Base-by-base conservation (phyloP, 2,888 invertebrate species). In the Glyphotaelius pellucidus region DNA sequence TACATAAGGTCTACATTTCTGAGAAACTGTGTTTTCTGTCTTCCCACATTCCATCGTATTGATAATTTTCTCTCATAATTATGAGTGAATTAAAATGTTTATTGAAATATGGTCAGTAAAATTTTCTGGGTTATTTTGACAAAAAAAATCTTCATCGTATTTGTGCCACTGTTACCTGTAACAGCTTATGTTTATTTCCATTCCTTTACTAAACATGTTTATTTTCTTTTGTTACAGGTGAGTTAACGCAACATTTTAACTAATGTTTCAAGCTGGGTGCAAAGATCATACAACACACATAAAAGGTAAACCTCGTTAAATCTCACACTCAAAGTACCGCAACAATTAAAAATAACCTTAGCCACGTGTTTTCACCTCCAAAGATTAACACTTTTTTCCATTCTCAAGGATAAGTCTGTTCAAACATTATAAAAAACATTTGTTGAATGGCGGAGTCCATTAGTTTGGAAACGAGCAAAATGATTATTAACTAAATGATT, bases 171-270 rank as follows among this genome's bases (percentile, higher is more conserved):
- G 67, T 67, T 5, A 67, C 25, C 25, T 19, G 7, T 67, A n/a
- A 67, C 25, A n/a, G 67, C 67, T 25, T 67, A 25, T 67, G 67
- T 67, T 67, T 67, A 25, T 25, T 0, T 25, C 9, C 9, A 67
- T 67, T n/a, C 25, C 25, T 67, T 67, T 67, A n/a, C 25, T 67
- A n/a, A 67, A 7, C 1, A n/a, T 67, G 67, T 67, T 25, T 67
- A 9, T 67, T 67, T 67, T 25, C 52, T 84, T 81, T 84, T 84
- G 35, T 84, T 84, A 35, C 84, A 84, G 84, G 84, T 84, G 38
- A 84, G 84, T 84, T 84, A 11, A 38, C 84, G 67, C 67, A 67
- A 67, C 67, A 67, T n/a, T 67, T 67, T 67, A n/a, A 67, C n/a
- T 7, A 67, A 67, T 67, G 9, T 67, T 67, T 67, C 67, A 25